Percentiles rank a stretch among this genome's conserved stretches.
phyloP scores from a whole-genome alignment of 1,140 invertebrate genomes.

The Microplitis demolitor region DNA sequence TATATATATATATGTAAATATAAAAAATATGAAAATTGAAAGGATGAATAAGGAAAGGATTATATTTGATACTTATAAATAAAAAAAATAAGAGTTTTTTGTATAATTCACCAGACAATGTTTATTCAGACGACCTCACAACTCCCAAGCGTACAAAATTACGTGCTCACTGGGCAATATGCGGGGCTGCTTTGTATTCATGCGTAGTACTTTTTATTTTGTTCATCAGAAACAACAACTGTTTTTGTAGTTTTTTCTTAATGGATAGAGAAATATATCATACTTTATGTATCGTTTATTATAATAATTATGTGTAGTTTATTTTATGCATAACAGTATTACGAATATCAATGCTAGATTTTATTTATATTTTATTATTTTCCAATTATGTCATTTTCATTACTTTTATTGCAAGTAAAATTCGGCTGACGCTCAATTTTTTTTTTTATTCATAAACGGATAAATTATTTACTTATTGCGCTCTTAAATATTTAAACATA shows the following conservation, averaged over 20 bases:
- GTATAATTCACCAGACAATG: constrained; percentile 71
- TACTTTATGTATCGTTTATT: constrained; percentile 63
- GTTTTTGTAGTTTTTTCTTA: constrained; percentile 54
- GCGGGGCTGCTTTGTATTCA: constrained; percentile 60
- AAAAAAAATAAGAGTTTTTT: constrained; percentile 46
- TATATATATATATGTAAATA: too few species aligned
- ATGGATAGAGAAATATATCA: constrained; percentile 64
- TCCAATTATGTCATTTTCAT: not conserved
- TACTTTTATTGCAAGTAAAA: not conserved
- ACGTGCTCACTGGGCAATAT: constrained; percentile 64
- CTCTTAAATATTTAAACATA: too few species aligned
- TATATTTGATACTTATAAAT: constrained; percentile 33
- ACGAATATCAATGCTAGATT: constrained; percentile 62
- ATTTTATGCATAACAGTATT: constrained; percentile 63
- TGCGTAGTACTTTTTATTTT: constrained; percentile 44
- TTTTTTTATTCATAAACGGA: not conserved
- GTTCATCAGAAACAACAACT: constrained; percentile 52
- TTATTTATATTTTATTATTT: constrained; percentile 32
- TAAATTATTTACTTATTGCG: too few species aligned
- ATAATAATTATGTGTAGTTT: constrained; percentile 64
- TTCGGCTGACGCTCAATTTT: not conserved
- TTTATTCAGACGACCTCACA: constrained; percentile 74
- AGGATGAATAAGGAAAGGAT: constrained; percentile 9
- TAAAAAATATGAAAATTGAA: not conserved
- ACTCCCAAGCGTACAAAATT: constrained; percentile 68